Base-by-base conservation (phyloP, 2,797 vertebrate genomes). In the Nyctalus aviator region DNA sequence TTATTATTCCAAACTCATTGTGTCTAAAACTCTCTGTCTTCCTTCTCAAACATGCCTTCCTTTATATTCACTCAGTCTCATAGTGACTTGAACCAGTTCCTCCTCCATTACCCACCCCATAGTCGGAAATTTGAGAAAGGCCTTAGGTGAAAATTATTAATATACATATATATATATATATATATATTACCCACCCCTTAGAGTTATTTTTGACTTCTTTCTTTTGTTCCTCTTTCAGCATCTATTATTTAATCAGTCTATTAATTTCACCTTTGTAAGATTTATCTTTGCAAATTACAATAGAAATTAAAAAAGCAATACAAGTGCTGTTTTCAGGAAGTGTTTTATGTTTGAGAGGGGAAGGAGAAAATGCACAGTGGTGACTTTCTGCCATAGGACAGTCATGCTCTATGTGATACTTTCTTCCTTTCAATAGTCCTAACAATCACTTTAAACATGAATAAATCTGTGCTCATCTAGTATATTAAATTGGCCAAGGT, bases 181-280 rank as follows among this genome's bases (percentile, higher is more conserved):
- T 44, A 44, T 44, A 44, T 44, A 64, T 64, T 79, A 64, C 3
- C 6, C 1, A 30, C 8, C 77, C 10, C 5, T 37, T 89, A 35
- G 37, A 89, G 59, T 82, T 92, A 93, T 37, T 95, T 95, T 81
- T 92, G 5, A 46, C 77, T 32, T 75, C 6, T 53, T 27, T 59
- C 35, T 35, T 76, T 95, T 91, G 48, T 95, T 94, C 50, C 18
- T 1, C 8, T 57, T 87, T 90, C 87, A 94, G 30, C n/a, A 37
- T 88, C 75, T 93, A 84, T 96, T 55, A 66, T 55, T 95, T 84
- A 94, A 81, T 77, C 12, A 82, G 50, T 37, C 25, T 90, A 7
- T 94, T 93, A 75, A 46, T 84, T 90, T 95, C 46, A 93, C 17
- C 66, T 95, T 85, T 92, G 72, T 20, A 84, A 91, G 78, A 66